Evolutionary conservation across 1,140 invertebrate genomes (phyloP).

Genomic region (Sarcophaga peregrina): DNA sequence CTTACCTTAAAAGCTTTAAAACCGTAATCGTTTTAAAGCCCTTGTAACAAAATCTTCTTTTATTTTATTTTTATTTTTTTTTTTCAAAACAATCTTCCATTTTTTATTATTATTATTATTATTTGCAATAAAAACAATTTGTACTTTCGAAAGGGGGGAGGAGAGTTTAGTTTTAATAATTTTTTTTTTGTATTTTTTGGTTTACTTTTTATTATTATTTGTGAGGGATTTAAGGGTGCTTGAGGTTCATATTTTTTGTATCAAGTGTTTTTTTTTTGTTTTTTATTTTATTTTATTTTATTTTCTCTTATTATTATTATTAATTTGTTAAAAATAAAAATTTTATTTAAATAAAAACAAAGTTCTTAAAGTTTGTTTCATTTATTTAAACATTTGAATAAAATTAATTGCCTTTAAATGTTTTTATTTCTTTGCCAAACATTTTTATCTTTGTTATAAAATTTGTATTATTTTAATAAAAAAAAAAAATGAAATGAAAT

Average conservation of each 20-base stretch:
- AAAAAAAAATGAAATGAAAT: too few species aligned
- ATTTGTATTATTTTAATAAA: too few species aligned
- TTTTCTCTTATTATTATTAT: conserved; percentile 50
- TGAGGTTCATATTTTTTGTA: conserved; percentile 66
- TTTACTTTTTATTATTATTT: conserved; percentile 51
- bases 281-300: conserved; percentile 64
- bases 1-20: not conserved
- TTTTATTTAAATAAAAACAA: conserved; percentile 24
- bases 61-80: too few species aligned
- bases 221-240: conserved; percentile 65
- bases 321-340: conserved; percentile 26
- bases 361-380: conserved; percentile 1
- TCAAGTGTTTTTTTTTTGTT: conserved; percentile 58
- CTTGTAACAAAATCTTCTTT: not conserved
- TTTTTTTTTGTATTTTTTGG: conserved; percentile 47
- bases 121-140: conserved; percentile 65
- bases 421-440: not conserved
- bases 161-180: conserved; percentile 57
- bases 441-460: too few species aligned
- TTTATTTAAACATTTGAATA: not conserved
- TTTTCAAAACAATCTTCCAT: conserved; percentile 42
- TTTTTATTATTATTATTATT: not conserved
- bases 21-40: not conserved
- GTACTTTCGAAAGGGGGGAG: conserved; percentile 67
- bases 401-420: not conserved